Base-by-base conservation (phyloP, 1,140 invertebrate species). In the Tetramorium parvispinum region DNA sequence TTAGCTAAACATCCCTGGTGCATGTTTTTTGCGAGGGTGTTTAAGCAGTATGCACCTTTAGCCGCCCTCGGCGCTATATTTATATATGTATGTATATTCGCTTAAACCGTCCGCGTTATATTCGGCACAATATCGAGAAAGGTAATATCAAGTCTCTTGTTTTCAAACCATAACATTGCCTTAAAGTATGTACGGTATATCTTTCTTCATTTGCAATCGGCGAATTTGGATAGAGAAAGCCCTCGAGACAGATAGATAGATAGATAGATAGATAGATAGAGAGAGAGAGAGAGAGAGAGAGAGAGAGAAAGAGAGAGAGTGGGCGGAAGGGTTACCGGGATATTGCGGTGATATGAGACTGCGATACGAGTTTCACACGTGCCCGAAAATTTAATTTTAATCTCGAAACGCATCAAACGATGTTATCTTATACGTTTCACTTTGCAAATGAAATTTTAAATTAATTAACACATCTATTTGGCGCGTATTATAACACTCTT, bases 351-450 rank as follows among this genome's bases (percentile, higher is more conserved):
- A 57, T 70, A n/a, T 6, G 79, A 55, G 65, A 5, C 3, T 57
- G 40, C 49, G 79, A 82, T 59, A 73, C 18, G 66, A 83, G 27
- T 75, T 73, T 83, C 53, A 46, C 53, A 73, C 24, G 24, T 75
- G 43, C 13, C 40, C 24, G 79, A 73, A 83, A 83, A 75, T 83
- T 83, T 37, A 83, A 83, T 73, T 83, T 83, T 75, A 83, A 83
- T 83, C 53, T 59, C 24, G 53, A 61, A 83, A 83, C 24, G 13
- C n/a, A 61, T 46, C 24, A 83, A 75, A 83, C 53, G 53, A 75
- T 83, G 32, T 83, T 75, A 82, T 82, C 79, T 73, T 57, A 37
- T 59, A 73, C 68, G n/a, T 73, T 75, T 61, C 53, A 59, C 40
- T 83, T 75, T 83, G 68, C 68, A 32, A 73, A 75, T 73, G 79